Base-by-base conservation (phyloP, 2,797 vertebrate species). In the Rhinella marina region DNA sequence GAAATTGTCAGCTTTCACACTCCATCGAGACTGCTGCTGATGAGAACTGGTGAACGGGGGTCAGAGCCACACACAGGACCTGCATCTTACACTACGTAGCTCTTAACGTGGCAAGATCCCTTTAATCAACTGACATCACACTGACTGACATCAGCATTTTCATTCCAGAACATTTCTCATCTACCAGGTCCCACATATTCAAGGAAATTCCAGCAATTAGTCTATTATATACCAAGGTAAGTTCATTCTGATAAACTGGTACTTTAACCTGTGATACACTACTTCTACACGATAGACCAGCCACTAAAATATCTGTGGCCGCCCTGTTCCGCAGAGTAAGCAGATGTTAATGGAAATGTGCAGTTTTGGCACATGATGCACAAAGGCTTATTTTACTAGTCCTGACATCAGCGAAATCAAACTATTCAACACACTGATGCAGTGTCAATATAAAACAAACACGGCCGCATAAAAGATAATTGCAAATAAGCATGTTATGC, bases 371-470 rank as follows among this genome's bases (percentile, higher is more conserved):
- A 77, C 59, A 83, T 78, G 61, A 68, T 87, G 59, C 81, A 25
- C 81, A 78, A n/a, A 77, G 59, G 80, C 57, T 87, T n/a, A 75
- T 76, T 64, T 87, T 82, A 82, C 86, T 87, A 41, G 57, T 73
- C 76, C 78, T 75, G 66, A 87, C 79, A 87, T 87, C 85, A 86
- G 85, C 85, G 25, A 54, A 86, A 86, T 76, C 78, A 62, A 82
- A 82, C 78, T 21, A 76, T 82, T 81, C 78, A 61, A 48, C 61
- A 83, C 59, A 56, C 25, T 81, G 78, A 87, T 87, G 66, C 23
- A 52, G 54, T 81, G 68, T 87, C 66, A 79, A 79, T 86, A 79
- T 54, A 79, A 86, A 86, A 79, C 84, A 79, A 86, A 79, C 76
- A 79, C 41, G 50, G 72, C 83, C 50, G 56, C 59, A 85, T 85